Percentiles rank a stretch among this genome's conserved stretches.
Evolutionary conservation across 1,140 invertebrate genomes (phyloP).

Genomic region (Diachasmimorpha longicaudata): DNA sequence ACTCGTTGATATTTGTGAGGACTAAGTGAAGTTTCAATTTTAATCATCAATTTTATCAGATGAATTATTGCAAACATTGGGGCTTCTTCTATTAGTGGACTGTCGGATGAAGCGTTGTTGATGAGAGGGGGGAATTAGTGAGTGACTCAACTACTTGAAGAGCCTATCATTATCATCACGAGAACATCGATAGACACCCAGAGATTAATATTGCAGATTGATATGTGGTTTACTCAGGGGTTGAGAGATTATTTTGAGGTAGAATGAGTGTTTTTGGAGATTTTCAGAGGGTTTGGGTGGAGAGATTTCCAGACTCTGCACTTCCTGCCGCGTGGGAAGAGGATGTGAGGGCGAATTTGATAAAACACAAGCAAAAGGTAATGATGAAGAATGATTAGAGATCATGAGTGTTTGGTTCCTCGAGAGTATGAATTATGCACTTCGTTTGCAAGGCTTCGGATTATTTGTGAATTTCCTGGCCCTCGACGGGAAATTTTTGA

Average conservation of each 20-base stretch:
- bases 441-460: not conserved
- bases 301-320: slow-evolving; percentile 86
- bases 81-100: not conserved
- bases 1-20: not conserved
- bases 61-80: not conserved
- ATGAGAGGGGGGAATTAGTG: not conserved
- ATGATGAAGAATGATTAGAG: not conserved
- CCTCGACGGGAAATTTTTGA: not conserved
- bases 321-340: slow-evolving; percentile 89
- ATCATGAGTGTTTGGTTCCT: not conserved
- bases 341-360: slow-evolving; percentile 85
- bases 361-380: slow-evolving; percentile 82
- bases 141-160: not conserved
- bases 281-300: slow-evolving; percentile 86
- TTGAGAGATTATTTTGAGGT: not conserved
- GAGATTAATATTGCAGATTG: not conserved
- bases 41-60: not conserved
- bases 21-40: not conserved
- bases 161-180: not conserved
- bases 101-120: not conserved
- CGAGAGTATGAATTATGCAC: not conserved
- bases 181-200: not conserved
- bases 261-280: slow-evolving; percentile 86
- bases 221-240: not conserved
- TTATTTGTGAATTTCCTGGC: not conserved